Base-by-base conservation (phyloP, 2,888 invertebrate species). In the Timandra comae region DNA sequence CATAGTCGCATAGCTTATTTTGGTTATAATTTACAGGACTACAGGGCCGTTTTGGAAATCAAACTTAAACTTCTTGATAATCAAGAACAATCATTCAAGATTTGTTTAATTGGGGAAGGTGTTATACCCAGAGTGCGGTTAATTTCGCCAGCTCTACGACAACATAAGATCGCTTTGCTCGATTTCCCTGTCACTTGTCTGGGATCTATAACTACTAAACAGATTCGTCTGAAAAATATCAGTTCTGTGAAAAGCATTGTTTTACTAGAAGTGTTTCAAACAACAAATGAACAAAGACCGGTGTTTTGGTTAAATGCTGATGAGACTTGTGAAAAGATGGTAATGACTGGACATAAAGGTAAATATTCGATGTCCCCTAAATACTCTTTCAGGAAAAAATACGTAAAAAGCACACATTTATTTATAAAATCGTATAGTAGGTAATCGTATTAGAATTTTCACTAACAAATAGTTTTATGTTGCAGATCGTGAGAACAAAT, bases 61-160 rank as follows among this genome's bases (percentile, higher is more conserved):
- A 76, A 64, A 48, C 49, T 84, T 13, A 85, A 82, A 46, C 56
- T 76, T 30, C 56, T 80, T 7, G 70, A 80, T 33, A 78, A 72
- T 45, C 63, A 77, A 46, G 67, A 76, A 42, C 65, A 75, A 40
- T 68, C 73, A 3, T 85, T 74, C 43, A 79, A 72, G 52, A 69
- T 85, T 45, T 84, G 84, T 44, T 49, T 85, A 12, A 74, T 81
- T 24, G 85, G 85, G 2, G 78, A 80, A 64, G 85, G 85, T 12
- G 73, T 73, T 2, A 82, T 85, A 52, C 85, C 85, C 0, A 70
- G 85, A 41, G 73, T 85, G 43, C 43, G 53, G 29, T 42, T 85
- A 43, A 23, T 80, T 2, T 45, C 53, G 12, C 85, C 85, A 1
- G 41, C 34, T 11, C 35, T 72, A 13, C 64, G 46, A 40, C 65